phyloP scores from a whole-genome alignment of 2,113 vertebrate species.

The Pterocles orientalis region DNA sequence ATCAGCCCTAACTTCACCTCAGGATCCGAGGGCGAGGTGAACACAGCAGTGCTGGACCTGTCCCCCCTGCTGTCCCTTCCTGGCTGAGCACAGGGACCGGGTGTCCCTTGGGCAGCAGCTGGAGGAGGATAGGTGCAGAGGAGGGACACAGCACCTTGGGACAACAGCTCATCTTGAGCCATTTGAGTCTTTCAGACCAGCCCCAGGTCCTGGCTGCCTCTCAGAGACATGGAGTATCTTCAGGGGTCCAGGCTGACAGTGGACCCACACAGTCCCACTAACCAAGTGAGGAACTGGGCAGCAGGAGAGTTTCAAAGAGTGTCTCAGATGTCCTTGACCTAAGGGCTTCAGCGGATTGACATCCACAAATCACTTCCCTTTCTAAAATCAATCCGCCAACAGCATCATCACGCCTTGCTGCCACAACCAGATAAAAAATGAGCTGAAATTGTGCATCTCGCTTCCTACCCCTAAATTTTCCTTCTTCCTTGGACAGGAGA shows the following conservation, averaged over 20 bases:
- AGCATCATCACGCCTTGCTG: neutral
- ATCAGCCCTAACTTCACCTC: neutral
- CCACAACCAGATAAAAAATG: neutral
- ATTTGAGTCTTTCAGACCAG: neutral
- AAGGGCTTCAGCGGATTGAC: neutral
- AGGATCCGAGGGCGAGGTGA: neutral
- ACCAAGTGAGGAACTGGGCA: neutral
- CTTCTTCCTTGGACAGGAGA: neutral
- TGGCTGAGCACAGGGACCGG: too few species aligned
- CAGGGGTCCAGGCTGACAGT: fast-evolving
- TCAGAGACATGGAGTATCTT: fast-evolving
- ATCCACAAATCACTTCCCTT: neutral
- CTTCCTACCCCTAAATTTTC: neutral
- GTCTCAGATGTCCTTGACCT: neutral
- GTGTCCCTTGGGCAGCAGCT: neutral
- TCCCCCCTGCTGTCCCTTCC: neutral
- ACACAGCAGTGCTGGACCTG: fast-evolving
- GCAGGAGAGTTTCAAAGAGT: neutral
- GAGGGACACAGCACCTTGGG: neutral
- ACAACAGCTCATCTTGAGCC: neutral
- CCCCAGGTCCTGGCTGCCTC: neutral
- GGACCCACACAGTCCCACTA: neutral
- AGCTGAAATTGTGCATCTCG: fast-evolving
- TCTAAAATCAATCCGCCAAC: neutral
- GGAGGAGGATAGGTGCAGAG: neutral